Evolutionary conservation across 2,113 vertebrate species (phyloP), one percentile per base, ranked within the genome.

Genomic region (Octodon degus): DNA sequence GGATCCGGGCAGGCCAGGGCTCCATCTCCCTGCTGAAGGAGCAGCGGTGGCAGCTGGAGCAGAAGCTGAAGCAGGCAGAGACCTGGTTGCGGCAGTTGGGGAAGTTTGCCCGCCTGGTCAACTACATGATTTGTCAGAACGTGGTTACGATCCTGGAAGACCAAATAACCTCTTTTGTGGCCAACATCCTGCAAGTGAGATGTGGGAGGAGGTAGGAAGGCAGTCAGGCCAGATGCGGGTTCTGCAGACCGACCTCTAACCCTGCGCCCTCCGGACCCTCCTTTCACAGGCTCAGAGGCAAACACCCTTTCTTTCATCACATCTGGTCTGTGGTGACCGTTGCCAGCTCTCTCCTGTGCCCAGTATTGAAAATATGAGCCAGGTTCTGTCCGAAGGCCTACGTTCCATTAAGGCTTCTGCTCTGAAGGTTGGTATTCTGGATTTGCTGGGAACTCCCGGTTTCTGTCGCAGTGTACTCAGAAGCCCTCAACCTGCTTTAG

Each of bases 81-180:
- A 76, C 91, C 37, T 97, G 97, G 97, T 40, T 98, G 88, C 91
- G 97, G 93, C 98, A 96, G 70, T 79, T 99, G 85, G 98, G 98
- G 68, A 97, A 92, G 82, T 96, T 99, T 62, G 98, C 98, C 34
- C 89, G 97, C 30, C 98, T 99, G 30, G 89, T 98, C 16, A 93
- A 98, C 96, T 97, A 98, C 27, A 98, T 99, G 97, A 98, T 97
- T 25, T 96, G 98, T 65, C 99, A 99, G 97, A 98, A 79, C 85
- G 97, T 99, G 0, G 93, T 98, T 93, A 98, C 98, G 0, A 68
- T 99, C 55, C 85, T 98, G 89, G 96, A 97, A 34, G 72, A 96
- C 34, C 98, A 99, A 32, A 95, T 98, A 81, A 83, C 55, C 1
- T 93, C 95, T 6, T 99, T 99, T 82, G 97, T 99, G 70, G 40